These are phyloP conservation scores for Varanus komodoensis DNA, from an alignment of 2,113 vertebrate genomes.

Conservation along the genomic window DNA sequence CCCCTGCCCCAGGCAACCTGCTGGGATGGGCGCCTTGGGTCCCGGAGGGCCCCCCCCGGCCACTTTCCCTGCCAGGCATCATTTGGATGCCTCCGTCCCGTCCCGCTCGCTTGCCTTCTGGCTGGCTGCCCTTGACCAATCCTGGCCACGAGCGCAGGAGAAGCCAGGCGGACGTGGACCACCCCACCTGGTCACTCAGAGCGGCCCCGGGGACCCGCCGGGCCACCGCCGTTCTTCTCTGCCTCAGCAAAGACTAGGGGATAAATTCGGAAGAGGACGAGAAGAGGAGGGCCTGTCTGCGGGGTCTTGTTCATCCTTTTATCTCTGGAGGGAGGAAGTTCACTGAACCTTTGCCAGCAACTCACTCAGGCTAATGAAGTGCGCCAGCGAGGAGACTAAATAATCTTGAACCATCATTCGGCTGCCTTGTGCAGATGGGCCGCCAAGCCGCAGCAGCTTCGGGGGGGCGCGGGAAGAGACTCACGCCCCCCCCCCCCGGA, in stretches of 20 bases:
- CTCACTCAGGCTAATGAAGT: conserved; percentile 86
- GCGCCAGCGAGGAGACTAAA: conserved; percentile 82
- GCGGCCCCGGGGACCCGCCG: conserved; percentile 42
- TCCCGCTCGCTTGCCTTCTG: no score
- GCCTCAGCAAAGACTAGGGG: conserved; percentile 66
- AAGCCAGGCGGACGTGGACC: conserved; percentile 52
- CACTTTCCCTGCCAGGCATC: no score
- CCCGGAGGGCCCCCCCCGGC: no score
- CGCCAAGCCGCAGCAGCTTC: conserved; percentile 72
- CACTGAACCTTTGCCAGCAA: conserved; percentile 80
- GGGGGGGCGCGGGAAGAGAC: not conserved
- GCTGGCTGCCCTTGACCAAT: conserved; percentile 42
- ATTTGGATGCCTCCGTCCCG: no score
- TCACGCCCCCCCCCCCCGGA: not conserved
- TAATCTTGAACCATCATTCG: conserved; percentile 79
- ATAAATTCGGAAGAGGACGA: conserved; percentile 75
- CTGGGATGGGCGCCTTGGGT: no score
- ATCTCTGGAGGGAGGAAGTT: conserved; percentile 76
- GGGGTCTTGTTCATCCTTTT: conserved; percentile 75
- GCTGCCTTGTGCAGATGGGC: conserved; percentile 77
- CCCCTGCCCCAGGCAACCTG: no score
- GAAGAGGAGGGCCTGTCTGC: conserved; percentile 64
- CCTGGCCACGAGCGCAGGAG: not conserved
- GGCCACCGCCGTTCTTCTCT: conserved; percentile 72
- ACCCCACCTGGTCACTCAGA: conserved; percentile 20